A percentile compares a stretch with the other conserved stretches of the same genome.
Conservation (phyloP, 2,888 invertebrate genomes). For the Corbicula japonica region DNA sequence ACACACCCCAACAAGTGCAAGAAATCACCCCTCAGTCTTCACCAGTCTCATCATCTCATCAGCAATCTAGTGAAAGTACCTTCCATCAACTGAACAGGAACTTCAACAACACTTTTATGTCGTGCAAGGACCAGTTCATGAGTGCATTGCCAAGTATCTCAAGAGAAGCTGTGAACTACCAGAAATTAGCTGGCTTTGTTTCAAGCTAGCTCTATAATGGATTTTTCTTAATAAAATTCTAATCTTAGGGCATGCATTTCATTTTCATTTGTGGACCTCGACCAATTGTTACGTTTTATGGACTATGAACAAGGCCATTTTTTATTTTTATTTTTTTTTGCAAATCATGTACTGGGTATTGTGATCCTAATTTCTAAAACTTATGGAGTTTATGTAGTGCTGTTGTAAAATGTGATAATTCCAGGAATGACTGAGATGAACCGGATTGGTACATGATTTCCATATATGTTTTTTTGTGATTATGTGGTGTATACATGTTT, state of each 20-base stretch:
- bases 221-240: constrained; percentile 31
- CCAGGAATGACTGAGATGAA: constrained; percentile 24
- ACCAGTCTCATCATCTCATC: constrained; percentile 29
- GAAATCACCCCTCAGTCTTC: constrained; percentile 28
- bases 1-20: constrained; percentile 37
- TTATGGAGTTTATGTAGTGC: constrained; percentile 60
- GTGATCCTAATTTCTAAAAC: constrained; percentile 58
- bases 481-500: constrained; percentile 43
- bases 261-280: constrained; percentile 40
- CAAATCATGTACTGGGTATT: constrained; percentile 62
- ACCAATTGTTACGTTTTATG: constrained; percentile 63
- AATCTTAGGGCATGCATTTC: constrained; percentile 54
- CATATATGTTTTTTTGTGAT: constrained; percentile 32
- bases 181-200: constrained; percentile 52
- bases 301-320: constrained; percentile 72
- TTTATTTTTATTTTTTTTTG: constrained; percentile 55
- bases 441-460: constrained; percentile 40
- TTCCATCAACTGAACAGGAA: constrained; percentile 42
- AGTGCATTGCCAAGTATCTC: constrained; percentile 62
- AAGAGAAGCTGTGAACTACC: constrained; percentile 47
- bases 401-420: constrained; percentile 51
- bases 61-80: constrained; percentile 22
- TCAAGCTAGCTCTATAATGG: constrained; percentile 44
- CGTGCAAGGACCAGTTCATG: constrained; percentile 75
- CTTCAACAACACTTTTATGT: constrained; percentile 52